Evolutionary conservation across 2,797 vertebrate species (phyloP).

Genomic region (Rallus crepitans): DNA sequence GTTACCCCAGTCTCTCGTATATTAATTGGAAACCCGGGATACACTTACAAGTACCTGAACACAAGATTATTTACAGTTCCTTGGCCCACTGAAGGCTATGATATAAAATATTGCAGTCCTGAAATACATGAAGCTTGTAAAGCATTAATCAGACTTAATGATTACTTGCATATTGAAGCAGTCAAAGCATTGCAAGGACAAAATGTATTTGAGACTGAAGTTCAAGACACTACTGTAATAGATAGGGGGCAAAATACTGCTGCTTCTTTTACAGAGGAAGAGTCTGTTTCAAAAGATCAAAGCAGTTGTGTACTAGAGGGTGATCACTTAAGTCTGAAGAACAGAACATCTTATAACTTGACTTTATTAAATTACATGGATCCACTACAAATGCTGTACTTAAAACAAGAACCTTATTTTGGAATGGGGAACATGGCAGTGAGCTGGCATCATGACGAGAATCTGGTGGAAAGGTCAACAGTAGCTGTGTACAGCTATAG

Average conservation of each 20-base stretch:
- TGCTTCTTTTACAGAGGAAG: background rate
- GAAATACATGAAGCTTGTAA: constrained; percentile 88
- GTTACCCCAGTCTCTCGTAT: constrained; percentile 91
- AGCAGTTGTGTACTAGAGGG: constrained; percentile 2
- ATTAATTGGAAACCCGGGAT: constrained; percentile 91
- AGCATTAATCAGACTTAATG: constrained; percentile 91
- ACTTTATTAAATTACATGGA: constrained; percentile 98
- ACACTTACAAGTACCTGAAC: constrained; percentile 95
- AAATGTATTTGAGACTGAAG: constrained; percentile 39
- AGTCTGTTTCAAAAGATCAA: constrained; percentile 47
- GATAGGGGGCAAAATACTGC: constrained; percentile 49
- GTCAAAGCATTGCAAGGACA: constrained; percentile 69
- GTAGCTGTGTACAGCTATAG: constrained; percentile 95
- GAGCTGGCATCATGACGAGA: constrained; percentile 98
- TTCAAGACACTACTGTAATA: constrained; percentile 15
- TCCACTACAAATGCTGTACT: constrained; percentile 88
- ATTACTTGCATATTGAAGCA: constrained; percentile 85
- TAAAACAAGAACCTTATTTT: constrained; percentile 96
- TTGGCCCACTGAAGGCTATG: constrained; percentile 85
- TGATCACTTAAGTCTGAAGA: constrained; percentile 28
- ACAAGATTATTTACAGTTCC: constrained; percentile 95
- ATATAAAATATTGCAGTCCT: constrained; percentile 82
- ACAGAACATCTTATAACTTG: constrained; percentile 86
- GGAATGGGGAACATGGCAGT: constrained; percentile 98
- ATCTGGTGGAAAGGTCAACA: constrained; percentile 89